These are phyloP conservation scores for Dunckerocampus dactyliophorus DNA, from an alignment of 2,113 vertebrate genomes.

Conservation along the genomic window DNA sequence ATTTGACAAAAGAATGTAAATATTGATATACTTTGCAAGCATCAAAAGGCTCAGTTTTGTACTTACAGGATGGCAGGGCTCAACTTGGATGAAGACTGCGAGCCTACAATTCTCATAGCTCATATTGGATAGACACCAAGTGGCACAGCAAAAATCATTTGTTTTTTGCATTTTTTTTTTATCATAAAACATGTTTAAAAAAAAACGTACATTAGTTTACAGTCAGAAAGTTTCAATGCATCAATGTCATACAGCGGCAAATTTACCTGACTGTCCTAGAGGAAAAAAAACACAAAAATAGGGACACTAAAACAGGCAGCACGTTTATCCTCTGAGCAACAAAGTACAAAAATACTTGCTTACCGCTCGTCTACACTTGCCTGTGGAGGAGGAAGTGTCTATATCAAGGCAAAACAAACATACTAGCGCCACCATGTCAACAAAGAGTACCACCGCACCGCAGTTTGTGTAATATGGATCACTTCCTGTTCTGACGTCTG, in stretches of 20 bases:
- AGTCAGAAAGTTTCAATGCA: slow-evolving; percentile 62
- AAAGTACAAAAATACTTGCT: slow-evolving; percentile 58
- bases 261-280: slow-evolving; percentile 73
- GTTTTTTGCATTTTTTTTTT: slow-evolving; percentile 77
- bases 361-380: slow-evolving; percentile 77
- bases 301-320: slow-evolving; percentile 65
- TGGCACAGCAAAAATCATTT: slow-evolving; percentile 83
- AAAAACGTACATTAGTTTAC: slow-evolving; percentile 50
- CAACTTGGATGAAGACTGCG: slow-evolving; percentile 90
- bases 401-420: slow-evolving; percentile 63
- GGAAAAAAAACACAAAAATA: slow-evolving; percentile 63
- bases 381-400: slow-evolving; percentile 78
- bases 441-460: slow-evolving; percentile 55
- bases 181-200: background rate
- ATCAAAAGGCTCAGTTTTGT: slow-evolving; percentile 73
- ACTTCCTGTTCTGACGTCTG: slow-evolving; percentile 39
- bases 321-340: slow-evolving; percentile 60
- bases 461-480: slow-evolving; percentile 51
- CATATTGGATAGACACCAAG: slow-evolving; percentile 86
- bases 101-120: slow-evolving; percentile 83
- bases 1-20: slow-evolving; percentile 50
- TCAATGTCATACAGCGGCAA: slow-evolving; percentile 49
- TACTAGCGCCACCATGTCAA: slow-evolving; percentile 63
- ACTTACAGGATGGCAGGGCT: slow-evolving; percentile 97
- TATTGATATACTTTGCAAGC: slow-evolving; percentile 58